Conservation (phyloP, 2,888 invertebrate species). For the Drosophila tripunctata region DNA sequence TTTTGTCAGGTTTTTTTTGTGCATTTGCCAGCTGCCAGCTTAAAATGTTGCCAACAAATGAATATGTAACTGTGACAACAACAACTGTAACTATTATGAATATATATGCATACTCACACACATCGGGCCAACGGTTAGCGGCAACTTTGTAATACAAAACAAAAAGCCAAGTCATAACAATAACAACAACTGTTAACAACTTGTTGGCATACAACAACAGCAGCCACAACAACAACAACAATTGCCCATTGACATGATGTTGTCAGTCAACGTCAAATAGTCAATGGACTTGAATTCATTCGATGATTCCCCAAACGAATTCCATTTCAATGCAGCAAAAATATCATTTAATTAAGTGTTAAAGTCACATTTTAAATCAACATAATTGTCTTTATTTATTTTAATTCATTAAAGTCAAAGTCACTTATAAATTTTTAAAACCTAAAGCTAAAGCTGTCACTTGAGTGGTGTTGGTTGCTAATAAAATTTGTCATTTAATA, state of each 20-base stretch:
- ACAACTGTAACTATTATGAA: constrained; percentile 22
- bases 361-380: background rate
- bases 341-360: constrained; percentile 8
- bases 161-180: constrained; percentile 38
- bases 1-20: constrained; percentile 36
- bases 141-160: constrained; percentile 31
- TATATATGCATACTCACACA: constrained; percentile 22
- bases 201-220: constrained; percentile 56
- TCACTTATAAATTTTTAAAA: background rate
- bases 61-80: constrained; percentile 41
- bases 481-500: too few relatives aligned
- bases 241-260: constrained; percentile 21
- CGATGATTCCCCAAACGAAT: background rate
- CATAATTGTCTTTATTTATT: background rate
- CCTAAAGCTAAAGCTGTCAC: background rate
- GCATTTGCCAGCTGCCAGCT: constrained; percentile 35
- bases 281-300: constrained; percentile 14
- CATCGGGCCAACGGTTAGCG: constrained; percentile 14
- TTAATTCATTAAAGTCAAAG: background rate
- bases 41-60: constrained; percentile 36
- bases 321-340: background rate
- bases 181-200: constrained; percentile 63
- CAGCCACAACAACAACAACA: constrained; percentile 56
- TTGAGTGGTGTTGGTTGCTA: too few relatives aligned
- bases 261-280: constrained; percentile 22